A percentile compares a stretch with the other conserved stretches of the same genome.
phyloP scores from a whole-genome alignment of 2,888 invertebrate genomes.

The Amorpha juglandis region DNA sequence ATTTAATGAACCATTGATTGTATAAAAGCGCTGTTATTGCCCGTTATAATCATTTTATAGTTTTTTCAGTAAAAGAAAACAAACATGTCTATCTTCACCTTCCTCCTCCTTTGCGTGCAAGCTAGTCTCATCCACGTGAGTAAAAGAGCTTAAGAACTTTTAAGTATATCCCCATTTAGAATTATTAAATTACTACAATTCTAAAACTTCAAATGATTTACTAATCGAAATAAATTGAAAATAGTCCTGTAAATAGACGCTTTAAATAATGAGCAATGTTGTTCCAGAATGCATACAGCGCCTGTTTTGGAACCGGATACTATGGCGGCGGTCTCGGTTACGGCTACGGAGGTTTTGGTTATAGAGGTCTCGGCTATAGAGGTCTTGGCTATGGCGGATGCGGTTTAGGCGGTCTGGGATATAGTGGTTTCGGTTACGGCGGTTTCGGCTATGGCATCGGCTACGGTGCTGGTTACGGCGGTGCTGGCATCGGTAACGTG shows the following conservation, averaged over 20 bases:
- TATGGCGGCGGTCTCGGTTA: constrained; percentile 27
- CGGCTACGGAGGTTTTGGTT: constrained; percentile 29
- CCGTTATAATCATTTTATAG: constrained; percentile 1
- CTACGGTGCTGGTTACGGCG: neutral
- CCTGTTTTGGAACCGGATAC: neutral
- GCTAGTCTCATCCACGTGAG: constrained; percentile 50
- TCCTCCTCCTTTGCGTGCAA: constrained; percentile 46
- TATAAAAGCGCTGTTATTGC: constrained; percentile 14
- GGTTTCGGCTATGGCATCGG: constrained; percentile 35
- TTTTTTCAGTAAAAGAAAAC: constrained; percentile 30
- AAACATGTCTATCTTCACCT: constrained; percentile 45
- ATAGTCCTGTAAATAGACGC: too few species aligned
- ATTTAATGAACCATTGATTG: neutral
- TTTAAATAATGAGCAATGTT: too few species aligned
- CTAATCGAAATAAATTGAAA: too few species aligned
- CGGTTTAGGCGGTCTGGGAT: constrained; percentile 26
- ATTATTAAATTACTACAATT: too few species aligned
- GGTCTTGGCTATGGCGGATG: constrained; percentile 9
- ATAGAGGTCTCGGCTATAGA: constrained; percentile 18
- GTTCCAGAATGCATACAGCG: too few species aligned
- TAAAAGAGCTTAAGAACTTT: neutral
- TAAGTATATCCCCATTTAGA: neutral
- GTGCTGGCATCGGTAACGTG: constrained; percentile 39
- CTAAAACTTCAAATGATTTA: too few species aligned
- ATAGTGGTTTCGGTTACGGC: constrained; percentile 32